Evolutionary conservation across 64 coral and sea anemone genomes (phyloP).

Genomic region (Trachythela sp.): DNA sequence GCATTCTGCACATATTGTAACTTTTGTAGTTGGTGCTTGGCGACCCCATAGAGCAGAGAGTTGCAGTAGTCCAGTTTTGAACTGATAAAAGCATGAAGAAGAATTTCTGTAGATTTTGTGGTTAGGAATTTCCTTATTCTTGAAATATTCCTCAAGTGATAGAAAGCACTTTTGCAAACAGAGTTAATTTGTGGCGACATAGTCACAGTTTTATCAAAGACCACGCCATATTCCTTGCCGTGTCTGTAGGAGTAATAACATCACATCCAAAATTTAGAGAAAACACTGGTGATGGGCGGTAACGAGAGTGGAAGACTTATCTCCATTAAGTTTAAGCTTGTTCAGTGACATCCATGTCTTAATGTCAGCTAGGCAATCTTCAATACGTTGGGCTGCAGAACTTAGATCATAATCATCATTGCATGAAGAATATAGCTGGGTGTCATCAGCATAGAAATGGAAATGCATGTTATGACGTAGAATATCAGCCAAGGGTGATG

Average conservation of each 20-base stretch:
- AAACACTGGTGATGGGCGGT: slow-evolving; percentile 15
- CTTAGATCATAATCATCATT: neutral
- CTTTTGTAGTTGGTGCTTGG: no score
- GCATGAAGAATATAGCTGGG: neutral
- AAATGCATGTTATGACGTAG: neutral
- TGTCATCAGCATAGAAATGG: slow-evolving; percentile 4
- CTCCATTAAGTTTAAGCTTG: neutral
- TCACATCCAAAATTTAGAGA: slow-evolving; percentile 28
- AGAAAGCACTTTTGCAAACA: slow-evolving; percentile 30
- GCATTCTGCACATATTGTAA: no score
- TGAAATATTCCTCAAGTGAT: slow-evolving; percentile 31
- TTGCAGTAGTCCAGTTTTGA: no score
- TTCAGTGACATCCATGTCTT: neutral
- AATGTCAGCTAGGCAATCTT: neutral
- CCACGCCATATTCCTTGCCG: slow-evolving; percentile 37
- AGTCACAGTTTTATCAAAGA: slow-evolving; percentile 45
- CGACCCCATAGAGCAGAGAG: no score
- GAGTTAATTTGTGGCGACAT: slow-evolving; percentile 39
- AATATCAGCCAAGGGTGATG: neutral
- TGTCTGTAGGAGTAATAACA: slow-evolving; percentile 15
- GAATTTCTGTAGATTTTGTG: slow-evolving; percentile 32
- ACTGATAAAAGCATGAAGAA: no score
- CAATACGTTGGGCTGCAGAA: neutral
- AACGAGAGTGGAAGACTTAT: neutral
- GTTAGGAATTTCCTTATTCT: slow-evolving; percentile 56